These are phyloP conservation scores for Euphonia xanthogaster DNA, from an alignment of 2,797 vertebrate species.

Conservation along the genomic window DNA sequence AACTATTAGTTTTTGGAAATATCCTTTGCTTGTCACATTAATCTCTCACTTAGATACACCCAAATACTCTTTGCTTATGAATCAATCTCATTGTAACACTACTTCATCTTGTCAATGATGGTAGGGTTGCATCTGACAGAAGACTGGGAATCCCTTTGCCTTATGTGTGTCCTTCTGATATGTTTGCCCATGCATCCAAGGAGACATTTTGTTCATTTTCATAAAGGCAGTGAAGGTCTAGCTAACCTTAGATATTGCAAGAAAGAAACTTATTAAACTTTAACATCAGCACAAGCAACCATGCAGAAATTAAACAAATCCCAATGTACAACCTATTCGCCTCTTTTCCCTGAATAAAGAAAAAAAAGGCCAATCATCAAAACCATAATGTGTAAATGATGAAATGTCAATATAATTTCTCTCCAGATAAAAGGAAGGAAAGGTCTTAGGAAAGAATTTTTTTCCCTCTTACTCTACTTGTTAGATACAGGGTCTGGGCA, in stretches of 20 bases:
- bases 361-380: neutral
- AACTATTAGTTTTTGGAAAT: neutral
- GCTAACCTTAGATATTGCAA: neutral
- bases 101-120: neutral
- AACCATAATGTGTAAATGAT: neutral
- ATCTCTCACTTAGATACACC: neutral
- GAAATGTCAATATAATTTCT: neutral
- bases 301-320: neutral
- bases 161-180: neutral
- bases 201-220: neutral
- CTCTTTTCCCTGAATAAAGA: neutral
- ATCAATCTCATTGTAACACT: neutral
- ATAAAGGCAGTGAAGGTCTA: neutral
- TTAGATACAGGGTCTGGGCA: neutral
- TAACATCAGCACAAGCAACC: neutral
- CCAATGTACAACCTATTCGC: fast-evolving
- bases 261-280: neutral
- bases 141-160: neutral
- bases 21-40: neutral
- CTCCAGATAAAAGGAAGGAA: neutral
- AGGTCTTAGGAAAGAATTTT: neutral
- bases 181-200: neutral
- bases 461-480: fast-evolving
- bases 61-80: neutral
- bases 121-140: neutral